Conservation (phyloP, 1,140 invertebrate species). For the Theocolax elegans region DNA sequence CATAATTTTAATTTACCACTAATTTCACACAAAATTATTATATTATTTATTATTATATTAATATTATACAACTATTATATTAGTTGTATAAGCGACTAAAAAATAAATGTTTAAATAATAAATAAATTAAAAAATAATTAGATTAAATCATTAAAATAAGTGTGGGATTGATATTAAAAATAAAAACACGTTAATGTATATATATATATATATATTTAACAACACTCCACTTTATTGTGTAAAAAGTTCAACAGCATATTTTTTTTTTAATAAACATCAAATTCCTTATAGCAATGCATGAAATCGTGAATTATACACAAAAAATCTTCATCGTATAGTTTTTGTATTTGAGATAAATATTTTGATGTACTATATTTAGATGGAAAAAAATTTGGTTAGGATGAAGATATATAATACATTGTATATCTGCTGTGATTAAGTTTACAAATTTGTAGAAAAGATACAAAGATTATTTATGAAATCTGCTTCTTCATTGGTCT, state of each 20-base stretch:
- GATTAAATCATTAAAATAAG: too few species aligned
- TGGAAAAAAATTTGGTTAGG: conserved; percentile 30
- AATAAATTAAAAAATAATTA: too few species aligned
- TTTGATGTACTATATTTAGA: conserved; percentile 28
- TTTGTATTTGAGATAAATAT: conserved; percentile 28
- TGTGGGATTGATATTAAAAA: background rate
- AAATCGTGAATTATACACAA: conserved; percentile 44
- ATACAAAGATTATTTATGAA: conserved; percentile 40
- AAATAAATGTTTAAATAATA: too few species aligned
- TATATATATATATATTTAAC: conserved; percentile 49
- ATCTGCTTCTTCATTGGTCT: conserved; percentile 9
- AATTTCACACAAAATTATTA: too few species aligned
- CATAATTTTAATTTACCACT: too few species aligned
- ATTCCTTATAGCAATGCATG: conserved; percentile 33
- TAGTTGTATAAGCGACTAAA: too few species aligned
- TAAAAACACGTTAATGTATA: background rate
- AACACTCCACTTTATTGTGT: conserved; percentile 53
- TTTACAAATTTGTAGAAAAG: conserved; percentile 49
- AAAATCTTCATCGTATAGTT: conserved; percentile 42
- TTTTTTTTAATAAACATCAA: conserved; percentile 42
- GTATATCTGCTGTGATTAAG: conserved; percentile 39
- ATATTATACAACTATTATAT: too few species aligned
- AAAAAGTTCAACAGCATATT: conserved; percentile 56
- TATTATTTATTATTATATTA: too few species aligned
- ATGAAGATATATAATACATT: conserved; percentile 39